A percentile compares a stretch with the other conserved stretches of the same genome.
phyloP scores from a whole-genome alignment of 1,140 invertebrate genomes.

The Bombus difficillimus region DNA sequence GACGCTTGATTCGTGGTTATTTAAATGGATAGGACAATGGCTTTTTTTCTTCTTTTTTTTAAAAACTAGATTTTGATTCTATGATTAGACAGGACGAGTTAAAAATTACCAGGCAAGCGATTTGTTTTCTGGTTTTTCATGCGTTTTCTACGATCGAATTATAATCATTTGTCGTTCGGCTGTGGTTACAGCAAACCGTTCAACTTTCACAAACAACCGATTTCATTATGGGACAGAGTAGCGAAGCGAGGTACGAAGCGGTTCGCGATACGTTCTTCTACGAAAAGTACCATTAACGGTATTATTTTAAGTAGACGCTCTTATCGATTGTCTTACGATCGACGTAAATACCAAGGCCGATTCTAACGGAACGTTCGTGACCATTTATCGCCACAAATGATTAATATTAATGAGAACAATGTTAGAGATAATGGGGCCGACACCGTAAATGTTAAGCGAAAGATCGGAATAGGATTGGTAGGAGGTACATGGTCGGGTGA shows the following conservation, averaged over 20 bases:
- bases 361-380: not conserved
- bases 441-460: not conserved
- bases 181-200: not conserved
- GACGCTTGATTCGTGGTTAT: not conserved
- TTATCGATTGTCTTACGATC: not conserved
- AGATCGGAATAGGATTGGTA: not conserved
- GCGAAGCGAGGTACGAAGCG: not conserved
- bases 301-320: not conserved
- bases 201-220: not conserved
- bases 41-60: not conserved
- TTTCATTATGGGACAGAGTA: too few relatives aligned
- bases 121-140: not conserved
- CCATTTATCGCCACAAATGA: constrained; percentile 12
- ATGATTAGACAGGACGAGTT: not conserved
- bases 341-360: not conserved
- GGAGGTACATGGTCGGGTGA: not conserved
- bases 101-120: too few relatives aligned
- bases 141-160: not conserved
- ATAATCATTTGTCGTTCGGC: too few relatives aligned
- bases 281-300: not conserved
- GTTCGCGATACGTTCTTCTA: not conserved
- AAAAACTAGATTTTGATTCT: not conserved
- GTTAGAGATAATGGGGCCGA: not conserved
- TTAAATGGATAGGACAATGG: not conserved
- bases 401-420: constrained; percentile 26